Conservation (phyloP, 2,113 vertebrate species). For the Periophthalmus modestus region DNA sequence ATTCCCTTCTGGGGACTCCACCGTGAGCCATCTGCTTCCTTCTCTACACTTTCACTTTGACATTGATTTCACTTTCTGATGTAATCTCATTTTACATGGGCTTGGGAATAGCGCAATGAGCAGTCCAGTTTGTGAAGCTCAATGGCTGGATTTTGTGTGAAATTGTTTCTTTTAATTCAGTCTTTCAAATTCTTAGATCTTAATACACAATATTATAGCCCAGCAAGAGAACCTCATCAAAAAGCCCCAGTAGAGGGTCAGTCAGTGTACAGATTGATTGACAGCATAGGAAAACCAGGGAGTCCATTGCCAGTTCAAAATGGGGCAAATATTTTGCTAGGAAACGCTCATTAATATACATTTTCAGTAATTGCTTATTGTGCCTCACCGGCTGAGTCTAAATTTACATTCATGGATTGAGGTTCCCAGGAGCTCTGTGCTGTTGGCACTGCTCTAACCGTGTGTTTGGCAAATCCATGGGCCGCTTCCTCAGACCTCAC, state of each 20-base stretch:
- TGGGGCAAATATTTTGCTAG: constrained; percentile 63
- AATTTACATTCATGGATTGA: constrained; percentile 64
- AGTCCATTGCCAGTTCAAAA: constrained; percentile 52
- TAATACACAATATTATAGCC: not conserved
- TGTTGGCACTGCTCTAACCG: constrained; percentile 43
- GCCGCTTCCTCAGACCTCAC: constrained; percentile 36
- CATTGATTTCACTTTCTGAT: not conserved
- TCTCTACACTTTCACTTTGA: not conserved
- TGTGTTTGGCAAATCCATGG: constrained; percentile 51
- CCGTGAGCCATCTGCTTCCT: not conserved
- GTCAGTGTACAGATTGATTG: constrained; percentile 49
- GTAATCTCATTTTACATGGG: not conserved
- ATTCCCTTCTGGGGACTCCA: not conserved
- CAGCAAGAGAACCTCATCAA: not conserved
- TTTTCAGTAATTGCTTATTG: constrained; percentile 66
- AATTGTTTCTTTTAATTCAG: not conserved
- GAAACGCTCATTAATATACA: constrained; percentile 58
- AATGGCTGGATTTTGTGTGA: not conserved
- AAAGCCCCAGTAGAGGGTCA: constrained; percentile 10
- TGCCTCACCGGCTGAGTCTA: constrained; percentile 53
- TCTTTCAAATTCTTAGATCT: not conserved
- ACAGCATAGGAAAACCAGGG: constrained; percentile 56
- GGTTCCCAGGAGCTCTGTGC: constrained; percentile 34
- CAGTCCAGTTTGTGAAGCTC: not conserved
- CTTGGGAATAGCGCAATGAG: not conserved